These are phyloP conservation scores for Silurus asotus DNA, from an alignment of 2,113 vertebrate species.

Conservation along the genomic window DNA sequence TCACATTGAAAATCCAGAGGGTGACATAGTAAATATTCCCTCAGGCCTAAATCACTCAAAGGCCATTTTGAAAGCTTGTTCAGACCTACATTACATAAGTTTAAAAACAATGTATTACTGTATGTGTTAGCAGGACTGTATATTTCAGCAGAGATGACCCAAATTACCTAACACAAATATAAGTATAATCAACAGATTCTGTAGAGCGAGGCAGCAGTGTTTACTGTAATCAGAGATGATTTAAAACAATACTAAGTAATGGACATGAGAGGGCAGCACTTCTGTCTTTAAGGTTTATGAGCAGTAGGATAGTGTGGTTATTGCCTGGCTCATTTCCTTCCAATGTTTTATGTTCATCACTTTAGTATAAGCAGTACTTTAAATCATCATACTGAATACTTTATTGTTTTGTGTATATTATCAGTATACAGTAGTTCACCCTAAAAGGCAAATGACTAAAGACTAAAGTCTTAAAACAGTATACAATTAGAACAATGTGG, in stretches of 20 bases:
- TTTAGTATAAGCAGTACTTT: neutral
- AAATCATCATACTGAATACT: neutral
- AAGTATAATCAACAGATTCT: neutral
- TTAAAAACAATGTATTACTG: too few species aligned
- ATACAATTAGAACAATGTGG: neutral
- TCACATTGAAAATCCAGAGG: neutral
- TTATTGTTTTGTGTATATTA: neutral
- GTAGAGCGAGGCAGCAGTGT: neutral
- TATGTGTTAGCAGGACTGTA: too few species aligned
- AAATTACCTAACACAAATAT: too few species aligned
- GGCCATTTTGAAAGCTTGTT: neutral
- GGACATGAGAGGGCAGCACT: slow-evolving; percentile 19
- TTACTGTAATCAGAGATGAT: slow-evolving; percentile 4
- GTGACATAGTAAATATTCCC: neutral
- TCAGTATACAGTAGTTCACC: neutral
- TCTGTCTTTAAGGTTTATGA: neutral
- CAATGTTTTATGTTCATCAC: neutral
- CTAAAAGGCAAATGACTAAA: neutral
- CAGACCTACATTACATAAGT: too few species aligned
- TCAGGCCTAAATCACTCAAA: neutral
- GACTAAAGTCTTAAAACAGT: neutral
- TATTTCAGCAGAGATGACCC: too few species aligned
- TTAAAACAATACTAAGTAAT: slow-evolving; percentile 1
- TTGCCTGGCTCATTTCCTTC: neutral
- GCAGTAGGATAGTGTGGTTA: neutral